Conservation (phyloP, 2,113 vertebrate species). For the Sigmodon hispidus region DNA sequence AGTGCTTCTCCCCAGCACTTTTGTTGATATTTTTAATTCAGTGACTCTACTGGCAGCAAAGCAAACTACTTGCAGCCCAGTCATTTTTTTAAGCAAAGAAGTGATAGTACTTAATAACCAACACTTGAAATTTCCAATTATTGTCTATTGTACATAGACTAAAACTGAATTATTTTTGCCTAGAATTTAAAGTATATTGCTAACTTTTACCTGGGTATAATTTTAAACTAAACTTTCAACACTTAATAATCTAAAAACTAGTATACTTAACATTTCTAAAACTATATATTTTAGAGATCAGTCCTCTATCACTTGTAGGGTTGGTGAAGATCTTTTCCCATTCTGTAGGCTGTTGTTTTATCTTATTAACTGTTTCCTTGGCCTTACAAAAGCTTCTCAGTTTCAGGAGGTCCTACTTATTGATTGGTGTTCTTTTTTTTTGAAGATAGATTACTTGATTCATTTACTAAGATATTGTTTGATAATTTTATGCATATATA, state of each 20-base stretch:
- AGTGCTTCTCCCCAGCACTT: not conserved
- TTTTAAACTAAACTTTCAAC: not conserved
- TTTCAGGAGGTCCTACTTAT: too few species aligned
- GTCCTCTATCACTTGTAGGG: too few species aligned
- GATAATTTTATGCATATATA: not conserved
- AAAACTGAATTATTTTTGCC: not conserved
- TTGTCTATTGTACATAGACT: not conserved
- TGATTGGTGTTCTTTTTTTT: too few species aligned
- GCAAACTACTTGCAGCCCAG: not conserved
- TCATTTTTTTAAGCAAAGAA: not conserved
- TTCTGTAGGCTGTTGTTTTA: too few species aligned
- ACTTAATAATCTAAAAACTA: not conserved
- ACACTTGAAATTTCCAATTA: not conserved
- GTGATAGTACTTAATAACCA: not conserved
- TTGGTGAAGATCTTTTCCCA: too few species aligned
- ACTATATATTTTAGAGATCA: too few species aligned
- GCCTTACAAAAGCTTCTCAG: too few species aligned
- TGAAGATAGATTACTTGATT: not conserved
- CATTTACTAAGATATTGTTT: conserved; percentile 21
- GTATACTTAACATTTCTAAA: not conserved
- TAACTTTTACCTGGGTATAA: not conserved
- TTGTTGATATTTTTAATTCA: not conserved
- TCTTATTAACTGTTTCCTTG: too few species aligned
- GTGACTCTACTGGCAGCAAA: not conserved
- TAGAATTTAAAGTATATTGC: not conserved